These are phyloP conservation scores for Cyprinella venusta DNA, from an alignment of 2,797 vertebrate genomes.

Conservation along the genomic window DNA sequence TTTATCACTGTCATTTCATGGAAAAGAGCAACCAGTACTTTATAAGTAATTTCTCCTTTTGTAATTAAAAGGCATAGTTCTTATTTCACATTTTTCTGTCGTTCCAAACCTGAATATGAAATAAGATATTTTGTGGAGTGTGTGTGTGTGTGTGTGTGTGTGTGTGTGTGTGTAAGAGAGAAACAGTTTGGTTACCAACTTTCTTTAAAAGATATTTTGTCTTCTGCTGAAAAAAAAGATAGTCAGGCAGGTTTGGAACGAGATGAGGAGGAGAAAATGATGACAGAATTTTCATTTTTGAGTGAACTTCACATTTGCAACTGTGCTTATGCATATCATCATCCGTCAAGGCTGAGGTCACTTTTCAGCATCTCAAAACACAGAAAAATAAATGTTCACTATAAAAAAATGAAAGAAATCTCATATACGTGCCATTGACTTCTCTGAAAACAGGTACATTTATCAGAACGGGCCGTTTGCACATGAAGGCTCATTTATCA, in stretches of 20 bases:
- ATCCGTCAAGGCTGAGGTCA: slow-evolving; percentile 42
- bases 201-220: not conserved
- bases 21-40: not conserved
- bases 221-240: not conserved
- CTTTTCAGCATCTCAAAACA: slow-evolving; percentile 10
- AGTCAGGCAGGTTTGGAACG: slow-evolving; percentile 44
- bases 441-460: slow-evolving; percentile 36
- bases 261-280: slow-evolving; percentile 12
- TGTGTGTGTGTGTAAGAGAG: no score
- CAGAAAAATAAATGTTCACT: not conserved
- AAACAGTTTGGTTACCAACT: not conserved
- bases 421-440: slow-evolving; percentile 39
- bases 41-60: not conserved
- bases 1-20: not conserved
- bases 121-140: no score
- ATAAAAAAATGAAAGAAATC: slow-evolving; percentile 22
- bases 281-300: not conserved
- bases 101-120: not conserved
- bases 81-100: not conserved
- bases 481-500: slow-evolving; percentile 48
- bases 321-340: slow-evolving; percentile 30
- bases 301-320: slow-evolving; percentile 24
- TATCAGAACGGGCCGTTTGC: slow-evolving; percentile 35
- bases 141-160: no score
- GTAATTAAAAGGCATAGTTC: not conserved